Conservation (phyloP, 1,140 invertebrate genomes). For the Neodiprion virginianus region DNA sequence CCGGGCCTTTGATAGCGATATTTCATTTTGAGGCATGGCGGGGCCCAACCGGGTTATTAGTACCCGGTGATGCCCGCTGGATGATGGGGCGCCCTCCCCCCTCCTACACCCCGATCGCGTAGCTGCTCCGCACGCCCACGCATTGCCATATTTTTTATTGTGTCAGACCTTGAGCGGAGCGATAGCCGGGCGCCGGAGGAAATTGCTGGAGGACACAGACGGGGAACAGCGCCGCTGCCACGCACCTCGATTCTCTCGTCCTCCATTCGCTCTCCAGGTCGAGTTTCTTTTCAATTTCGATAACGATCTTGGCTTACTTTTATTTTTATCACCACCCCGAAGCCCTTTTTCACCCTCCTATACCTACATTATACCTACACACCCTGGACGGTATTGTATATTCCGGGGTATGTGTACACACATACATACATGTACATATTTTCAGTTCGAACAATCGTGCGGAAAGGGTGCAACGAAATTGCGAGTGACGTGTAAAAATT, state of each 20-base stretch:
- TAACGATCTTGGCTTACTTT: slow-evolving; percentile 7
- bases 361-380: neutral
- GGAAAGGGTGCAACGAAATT: too few relatives aligned
- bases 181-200: neutral
- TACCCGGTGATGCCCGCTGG: slow-evolving; percentile 18
- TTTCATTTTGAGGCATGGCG: slow-evolving; percentile 33
- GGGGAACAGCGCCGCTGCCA: too few relatives aligned
- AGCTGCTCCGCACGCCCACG: neutral
- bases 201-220: too few relatives aligned
- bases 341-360: too few relatives aligned
- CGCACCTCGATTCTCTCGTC: neutral
- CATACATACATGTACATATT: too few relatives aligned
- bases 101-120: neutral
- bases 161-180: neutral
- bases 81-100: neutral
- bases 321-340: neutral
- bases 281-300: slow-evolving; percentile 2
- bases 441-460: too few relatives aligned
- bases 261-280: neutral
- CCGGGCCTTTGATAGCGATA: slow-evolving; percentile 37
- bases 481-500: too few relatives aligned
- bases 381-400: neutral
- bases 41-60: slow-evolving; percentile 41
- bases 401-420: too few relatives aligned
- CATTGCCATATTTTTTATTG: slow-evolving; percentile 1